phyloP scores from a whole-genome alignment of 2,888 invertebrate species.

The Drosophila emarginata region DNA sequence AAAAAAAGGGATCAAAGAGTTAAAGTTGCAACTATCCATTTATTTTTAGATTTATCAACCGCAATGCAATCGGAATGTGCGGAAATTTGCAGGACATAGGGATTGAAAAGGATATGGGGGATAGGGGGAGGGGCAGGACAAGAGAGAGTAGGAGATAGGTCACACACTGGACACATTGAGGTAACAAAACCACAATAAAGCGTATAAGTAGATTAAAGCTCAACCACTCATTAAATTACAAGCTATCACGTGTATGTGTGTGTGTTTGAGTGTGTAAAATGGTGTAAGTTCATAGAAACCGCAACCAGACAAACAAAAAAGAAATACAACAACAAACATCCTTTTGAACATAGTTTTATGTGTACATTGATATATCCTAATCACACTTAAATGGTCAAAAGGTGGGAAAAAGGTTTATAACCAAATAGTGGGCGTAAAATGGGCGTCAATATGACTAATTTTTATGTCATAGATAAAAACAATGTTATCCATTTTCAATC shows the following conservation, averaged over 20 bases:
- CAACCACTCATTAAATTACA: conserved; percentile 64
- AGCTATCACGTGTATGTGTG: conserved; percentile 5
- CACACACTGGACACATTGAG: not conserved
- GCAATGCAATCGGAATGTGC: conserved; percentile 32
- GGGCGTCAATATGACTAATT: too few relatives aligned
- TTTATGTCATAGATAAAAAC: too few relatives aligned
- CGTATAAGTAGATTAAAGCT: conserved; percentile 63
- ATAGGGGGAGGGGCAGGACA: too few relatives aligned
- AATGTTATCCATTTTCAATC: too few relatives aligned
- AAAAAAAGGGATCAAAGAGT: conserved; percentile 33
- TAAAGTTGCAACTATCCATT: conserved; percentile 30
- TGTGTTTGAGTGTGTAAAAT: conserved; percentile 25
- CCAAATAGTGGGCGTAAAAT: not conserved
- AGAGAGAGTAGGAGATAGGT: not conserved
- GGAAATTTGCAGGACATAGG: not conserved
- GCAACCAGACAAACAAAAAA: conserved; percentile 20
- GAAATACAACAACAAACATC: conserved; percentile 23
- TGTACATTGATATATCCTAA: conserved; percentile 45
- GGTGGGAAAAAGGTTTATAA: not conserved
- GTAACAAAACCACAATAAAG: conserved; percentile 58
- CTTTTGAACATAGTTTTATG: not conserved
- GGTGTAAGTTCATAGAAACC: conserved; percentile 48
- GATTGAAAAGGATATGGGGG: not conserved
- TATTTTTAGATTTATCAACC: conserved; percentile 40
- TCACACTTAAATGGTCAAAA: conserved; percentile 58